A percentile compares a stretch with the other conserved stretches of the same genome.
phyloP scores from a whole-genome alignment of 2,797 vertebrate species.

The Delichon dasypus region DNA sequence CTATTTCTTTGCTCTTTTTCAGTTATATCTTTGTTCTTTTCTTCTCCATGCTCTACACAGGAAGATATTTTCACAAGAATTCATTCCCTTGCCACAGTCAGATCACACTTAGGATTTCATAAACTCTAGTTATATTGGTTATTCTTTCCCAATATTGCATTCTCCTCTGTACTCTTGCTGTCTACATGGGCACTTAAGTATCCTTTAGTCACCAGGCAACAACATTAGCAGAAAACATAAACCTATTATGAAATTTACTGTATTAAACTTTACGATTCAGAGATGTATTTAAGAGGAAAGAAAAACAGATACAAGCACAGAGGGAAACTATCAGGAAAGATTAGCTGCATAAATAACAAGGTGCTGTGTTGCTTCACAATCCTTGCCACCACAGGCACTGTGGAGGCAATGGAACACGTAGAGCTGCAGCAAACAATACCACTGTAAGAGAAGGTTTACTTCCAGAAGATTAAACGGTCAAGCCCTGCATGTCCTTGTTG shows the following conservation, averaged over 20 bases:
- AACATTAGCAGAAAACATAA: neutral
- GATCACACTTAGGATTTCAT: neutral
- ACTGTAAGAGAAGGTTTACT: neutral
- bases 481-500: neutral
- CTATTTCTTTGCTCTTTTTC: neutral
- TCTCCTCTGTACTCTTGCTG: neutral
- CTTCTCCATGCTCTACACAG: neutral
- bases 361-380: neutral
- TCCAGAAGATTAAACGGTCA: neutral
- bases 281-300: neutral
- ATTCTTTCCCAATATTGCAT: neutral
- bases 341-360: neutral
- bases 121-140: neutral
- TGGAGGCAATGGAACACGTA: neutral
- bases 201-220: conserved; percentile 3
- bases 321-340: neutral
- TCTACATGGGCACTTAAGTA: neutral
- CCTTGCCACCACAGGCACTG: neutral
- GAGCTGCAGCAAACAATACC: neutral
- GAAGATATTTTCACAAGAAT: neutral
- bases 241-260: neutral
- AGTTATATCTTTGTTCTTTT: neutral
- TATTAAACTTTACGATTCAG: neutral
- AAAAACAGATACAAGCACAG: neutral
- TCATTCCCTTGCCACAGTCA: neutral